Conservation (phyloP, 2,113 vertebrate genomes). For the Trinectes maculatus region DNA sequence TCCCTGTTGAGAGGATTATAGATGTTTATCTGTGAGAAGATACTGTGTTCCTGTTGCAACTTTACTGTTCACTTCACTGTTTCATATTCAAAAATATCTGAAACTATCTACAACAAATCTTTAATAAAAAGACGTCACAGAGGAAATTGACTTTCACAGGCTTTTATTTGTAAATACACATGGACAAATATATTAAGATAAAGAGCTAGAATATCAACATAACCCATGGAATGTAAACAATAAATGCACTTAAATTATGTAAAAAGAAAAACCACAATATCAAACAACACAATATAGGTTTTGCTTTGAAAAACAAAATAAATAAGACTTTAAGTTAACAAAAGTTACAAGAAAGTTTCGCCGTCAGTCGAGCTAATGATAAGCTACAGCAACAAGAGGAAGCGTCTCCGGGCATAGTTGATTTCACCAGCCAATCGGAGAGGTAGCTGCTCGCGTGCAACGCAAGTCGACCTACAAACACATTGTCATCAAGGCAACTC, state of each 20-base stretch:
- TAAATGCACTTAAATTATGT: constrained; percentile 82
- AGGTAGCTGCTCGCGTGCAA: constrained; percentile 45
- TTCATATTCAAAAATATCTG: too few relatives aligned
- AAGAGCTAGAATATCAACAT: constrained; percentile 66
- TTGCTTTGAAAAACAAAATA: constrained; percentile 75
- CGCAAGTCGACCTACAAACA: constrained; percentile 45
- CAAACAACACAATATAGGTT: constrained; percentile 74
- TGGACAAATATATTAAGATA: constrained; percentile 84
- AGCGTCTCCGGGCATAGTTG: constrained; percentile 26
- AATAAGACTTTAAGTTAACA: constrained; percentile 85
- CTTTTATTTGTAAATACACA: constrained; percentile 80
- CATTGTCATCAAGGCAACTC: constrained; percentile 51
- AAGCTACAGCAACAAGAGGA: constrained; percentile 11
- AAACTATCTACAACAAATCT: too few relatives aligned
- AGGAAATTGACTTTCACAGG: constrained; percentile 27
- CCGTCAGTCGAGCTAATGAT: constrained; percentile 30
- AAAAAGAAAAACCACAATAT: constrained; percentile 61
- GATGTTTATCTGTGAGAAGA: too few relatives aligned
- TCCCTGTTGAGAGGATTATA: too few relatives aligned
- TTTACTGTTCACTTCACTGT: too few relatives aligned
- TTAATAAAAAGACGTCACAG: background rate
- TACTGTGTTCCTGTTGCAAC: too few relatives aligned
- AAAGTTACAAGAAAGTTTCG: constrained; percentile 56
- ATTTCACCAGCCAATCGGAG: constrained; percentile 41
- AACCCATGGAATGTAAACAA: constrained; percentile 80